Conservation (phyloP, 92 coral and sea anemone species). For the Muricea muricata region DNA sequence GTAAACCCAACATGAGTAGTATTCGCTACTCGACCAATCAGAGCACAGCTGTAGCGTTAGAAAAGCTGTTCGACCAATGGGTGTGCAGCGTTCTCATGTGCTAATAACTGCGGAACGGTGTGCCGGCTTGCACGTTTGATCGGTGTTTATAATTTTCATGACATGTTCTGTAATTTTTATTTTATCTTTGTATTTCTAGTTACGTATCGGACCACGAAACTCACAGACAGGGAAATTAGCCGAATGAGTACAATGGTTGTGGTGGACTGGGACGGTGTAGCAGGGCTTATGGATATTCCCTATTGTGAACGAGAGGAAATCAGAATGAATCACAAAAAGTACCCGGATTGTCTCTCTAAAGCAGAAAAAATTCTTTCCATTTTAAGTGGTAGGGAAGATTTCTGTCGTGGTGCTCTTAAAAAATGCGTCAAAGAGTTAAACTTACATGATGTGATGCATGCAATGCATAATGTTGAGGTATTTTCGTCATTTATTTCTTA, state of each 20-base stretch:
- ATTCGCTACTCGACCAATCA: too few species aligned
- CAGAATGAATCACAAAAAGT: neutral
- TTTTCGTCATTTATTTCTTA: too few species aligned
- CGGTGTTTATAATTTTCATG: too few species aligned
- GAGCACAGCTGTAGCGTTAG: too few species aligned
- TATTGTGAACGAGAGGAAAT: constrained; percentile 21
- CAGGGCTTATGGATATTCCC: constrained; percentile 29
- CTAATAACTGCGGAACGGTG: too few species aligned
- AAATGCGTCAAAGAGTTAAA: neutral
- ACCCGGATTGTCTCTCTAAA: neutral
- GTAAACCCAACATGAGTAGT: too few species aligned
- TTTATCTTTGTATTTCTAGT: neutral
- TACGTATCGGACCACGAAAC: neutral
- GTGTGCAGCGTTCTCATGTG: too few species aligned
- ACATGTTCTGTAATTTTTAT: too few species aligned
- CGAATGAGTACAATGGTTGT: neutral
- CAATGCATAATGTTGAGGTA: too few species aligned
- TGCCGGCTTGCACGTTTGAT: too few species aligned
- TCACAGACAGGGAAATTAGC: neutral
- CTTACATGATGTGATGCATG: too few species aligned
- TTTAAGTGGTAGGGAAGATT: neutral
- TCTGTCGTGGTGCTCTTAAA: neutral
- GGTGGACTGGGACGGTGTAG: constrained; percentile 30
- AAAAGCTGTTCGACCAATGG: too few species aligned
- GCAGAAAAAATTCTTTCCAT: neutral